A percentile compares a stretch with the other conserved stretches of the same genome.
phyloP scores from a whole-genome alignment of 2,797 vertebrate genomes.

The Periparus ater region DNA sequence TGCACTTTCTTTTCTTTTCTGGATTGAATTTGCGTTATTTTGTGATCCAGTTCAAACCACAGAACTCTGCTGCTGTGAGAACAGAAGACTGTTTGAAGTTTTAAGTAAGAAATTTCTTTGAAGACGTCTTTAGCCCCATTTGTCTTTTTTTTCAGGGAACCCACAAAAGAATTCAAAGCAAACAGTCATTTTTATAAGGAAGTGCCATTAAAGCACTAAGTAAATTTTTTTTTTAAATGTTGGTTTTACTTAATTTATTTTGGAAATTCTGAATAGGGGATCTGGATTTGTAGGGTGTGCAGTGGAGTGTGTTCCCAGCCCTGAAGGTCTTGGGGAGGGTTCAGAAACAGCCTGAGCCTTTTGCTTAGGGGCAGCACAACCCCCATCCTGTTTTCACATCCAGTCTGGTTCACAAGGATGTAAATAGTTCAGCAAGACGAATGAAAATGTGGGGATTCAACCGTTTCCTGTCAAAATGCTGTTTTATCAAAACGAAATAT shows the following conservation, averaged over 20 bases:
- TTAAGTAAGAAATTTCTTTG: background rate
- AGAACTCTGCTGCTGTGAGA: background rate
- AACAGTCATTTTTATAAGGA: background rate
- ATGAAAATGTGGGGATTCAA: constrained; percentile 20
- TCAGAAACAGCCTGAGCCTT: background rate
- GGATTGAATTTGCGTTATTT: background rate
- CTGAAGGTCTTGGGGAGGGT: background rate
- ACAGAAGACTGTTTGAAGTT: background rate
- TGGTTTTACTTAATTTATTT: background rate
- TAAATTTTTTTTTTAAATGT: background rate
- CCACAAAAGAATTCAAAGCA: background rate
- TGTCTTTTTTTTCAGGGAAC: background rate
- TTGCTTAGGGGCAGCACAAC: background rate
- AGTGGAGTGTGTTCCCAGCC: background rate
- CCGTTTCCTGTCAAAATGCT: constrained; percentile 44
- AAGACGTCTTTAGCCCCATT: background rate
- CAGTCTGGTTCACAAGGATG: background rate
- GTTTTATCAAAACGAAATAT: constrained; percentile 61
- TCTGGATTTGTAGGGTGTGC: background rate
- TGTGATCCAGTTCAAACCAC: background rate
- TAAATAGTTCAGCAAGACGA: background rate
- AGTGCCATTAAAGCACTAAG: background rate
- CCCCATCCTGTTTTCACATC: background rate
- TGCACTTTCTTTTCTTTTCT: background rate
- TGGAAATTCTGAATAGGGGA: background rate